Base-by-base conservation (phyloP, 1,140 invertebrate genomes). In the Rhizoglyphus robini region DNA sequence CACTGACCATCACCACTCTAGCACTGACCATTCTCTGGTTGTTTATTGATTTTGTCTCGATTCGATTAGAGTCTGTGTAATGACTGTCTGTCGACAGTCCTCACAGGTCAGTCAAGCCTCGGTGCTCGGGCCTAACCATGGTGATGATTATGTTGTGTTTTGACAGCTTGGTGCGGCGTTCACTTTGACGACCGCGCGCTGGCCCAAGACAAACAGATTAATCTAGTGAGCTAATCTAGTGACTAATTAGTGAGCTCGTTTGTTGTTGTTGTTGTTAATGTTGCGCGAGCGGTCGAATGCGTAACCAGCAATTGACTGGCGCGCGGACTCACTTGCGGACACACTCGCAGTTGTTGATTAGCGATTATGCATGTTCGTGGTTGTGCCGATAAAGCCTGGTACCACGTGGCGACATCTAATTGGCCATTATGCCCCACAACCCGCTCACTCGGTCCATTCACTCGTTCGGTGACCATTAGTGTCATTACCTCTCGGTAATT, bases 331-430 rank as follows among this genome's bases (percentile, higher is more conserved):
- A n/a, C n/a, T n/a, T n/a, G n/a, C n/a, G n/a, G n/a, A n/a, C n/a
- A n/a, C n/a, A n/a, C n/a, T n/a, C n/a, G n/a, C n/a, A n/a, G n/a
- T n/a, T n/a, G n/a, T n/a, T n/a, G 15, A 15, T 46, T 46, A 23
- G 41, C 23, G 15, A 23, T 46, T 46, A 15, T 15, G 41, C 23
- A 23, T 46, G 41, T 23, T 46, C 41, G 15, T 46, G 23, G 15
- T 23, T 15, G 23, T 46, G 15, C 15, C 41, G 23, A 20, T 23
- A 27, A 27, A 8, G 8, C 8, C 5, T 54, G 20, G 51, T n/a
- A n/a, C n/a, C n/a, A n/a, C n/a, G n/a, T 54, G 51, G 51, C 51
- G 51, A 54, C 51, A 54, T 54, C 51, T 54, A 54, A 54, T 27
- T 54, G 51, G 15, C 23, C 20, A n/a, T n/a, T n/a, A n/a, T n/a